Evolutionary conservation across 2,888 invertebrate species (phyloP).

Genomic region (Hymenopus coronatus): DNA sequence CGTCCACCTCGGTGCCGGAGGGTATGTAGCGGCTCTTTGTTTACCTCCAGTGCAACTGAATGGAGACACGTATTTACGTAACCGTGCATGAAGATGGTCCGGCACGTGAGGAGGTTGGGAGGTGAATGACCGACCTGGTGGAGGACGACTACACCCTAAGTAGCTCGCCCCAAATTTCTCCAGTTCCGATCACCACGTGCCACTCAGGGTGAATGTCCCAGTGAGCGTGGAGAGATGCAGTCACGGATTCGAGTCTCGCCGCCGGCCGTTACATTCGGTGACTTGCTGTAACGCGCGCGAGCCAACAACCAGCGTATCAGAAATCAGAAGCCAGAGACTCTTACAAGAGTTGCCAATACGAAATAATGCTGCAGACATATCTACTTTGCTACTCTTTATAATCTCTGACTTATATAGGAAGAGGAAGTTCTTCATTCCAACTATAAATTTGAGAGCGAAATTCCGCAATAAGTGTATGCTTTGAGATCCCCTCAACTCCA

Average conservation of each 20-base stretch:
- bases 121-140: conserved; percentile 25
- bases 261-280: too few relatives aligned
- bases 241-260: neutral
- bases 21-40: neutral
- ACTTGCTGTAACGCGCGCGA: too few relatives aligned
- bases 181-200: neutral
- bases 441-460: too few relatives aligned
- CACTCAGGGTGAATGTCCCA: neutral
- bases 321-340: too few relatives aligned
- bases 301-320: too few relatives aligned
- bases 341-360: too few relatives aligned
- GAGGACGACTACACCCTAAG: conserved; percentile 4
- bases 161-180: conserved; percentile 27
- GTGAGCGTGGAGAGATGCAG: neutral
- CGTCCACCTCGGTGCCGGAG: neutral
- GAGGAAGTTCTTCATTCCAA: too few relatives aligned
- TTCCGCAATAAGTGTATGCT: too few relatives aligned
- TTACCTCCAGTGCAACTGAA: neutral
- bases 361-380: too few relatives aligned
- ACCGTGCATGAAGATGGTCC: neutral
- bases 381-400: too few relatives aligned
- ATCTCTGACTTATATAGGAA: too few relatives aligned
- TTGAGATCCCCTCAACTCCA: too few relatives aligned
- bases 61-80: neutral
- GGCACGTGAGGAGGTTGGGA: conserved; percentile 1